Evolutionary conservation across 2,797 vertebrate species (phyloP), one percentile per base, ranked within the genome.

Genomic region (Balearica regulorum): DNA sequence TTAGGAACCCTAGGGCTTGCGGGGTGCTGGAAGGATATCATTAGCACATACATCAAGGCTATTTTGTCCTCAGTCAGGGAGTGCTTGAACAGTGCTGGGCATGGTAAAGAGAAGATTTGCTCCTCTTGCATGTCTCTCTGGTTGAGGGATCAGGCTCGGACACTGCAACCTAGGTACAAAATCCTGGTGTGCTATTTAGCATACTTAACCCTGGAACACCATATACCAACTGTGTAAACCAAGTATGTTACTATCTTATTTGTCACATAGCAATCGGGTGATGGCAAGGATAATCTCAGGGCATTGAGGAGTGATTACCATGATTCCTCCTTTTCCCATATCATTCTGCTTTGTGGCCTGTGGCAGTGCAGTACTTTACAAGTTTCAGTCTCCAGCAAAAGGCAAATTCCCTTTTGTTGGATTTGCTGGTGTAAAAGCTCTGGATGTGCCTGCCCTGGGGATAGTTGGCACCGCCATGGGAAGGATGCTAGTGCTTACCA

Each of bases 231-330:
- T 46, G 10, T 75, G 35, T 39, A 51, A 86, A 33, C 5, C 41
- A 39, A 31, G 16, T 51, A 11, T 1, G 0, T 48, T 83, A 22
- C 41, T 89, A 13, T 33, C 29, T 69, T 61, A 7, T 72, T 82
- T 83, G 18, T 79, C 66, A 61, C 24, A 13, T 18, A 53, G 29
- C 0, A 0, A 13, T n/a, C 8, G 1, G 20, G 16, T 69, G 31
- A 58, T 71, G 21, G 28, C 53, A 68, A 33, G 25, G 37, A 81
- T 71, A 73, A 35, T 35, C 48, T 86, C 26, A 6, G 9, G 35
- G 15, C 16, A 35, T 1, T 77, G 60, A 41, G 53, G 58, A 73
- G n/a, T 18, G 11, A 26, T 53, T 57, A 13, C 28, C 19, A 22
- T 3, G 6, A 15, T 43, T 89, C 20, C 26, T 79, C 3, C 21